Evolutionary conservation across 1,140 invertebrate species (phyloP), one percentile per base, ranked within the genome.

Genomic region (Diploscapter pachys): DNA sequence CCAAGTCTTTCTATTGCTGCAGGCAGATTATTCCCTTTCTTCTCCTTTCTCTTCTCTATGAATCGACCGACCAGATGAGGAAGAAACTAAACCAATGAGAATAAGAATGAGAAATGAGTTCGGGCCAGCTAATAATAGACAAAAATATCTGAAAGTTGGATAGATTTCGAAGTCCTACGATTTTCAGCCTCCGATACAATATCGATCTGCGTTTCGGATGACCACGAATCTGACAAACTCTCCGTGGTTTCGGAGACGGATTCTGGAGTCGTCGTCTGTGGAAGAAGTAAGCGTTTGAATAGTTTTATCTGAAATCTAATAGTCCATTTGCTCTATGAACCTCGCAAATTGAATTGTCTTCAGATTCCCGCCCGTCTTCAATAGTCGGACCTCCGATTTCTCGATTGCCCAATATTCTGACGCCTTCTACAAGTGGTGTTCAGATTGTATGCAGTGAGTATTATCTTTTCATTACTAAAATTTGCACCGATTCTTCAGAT

Each of bases 201-300:
- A 69, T 75, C 79, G 71, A 54, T 78, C 55, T 73, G 77, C 57
- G 73, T 79, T 82, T 73, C 81, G 79, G 89, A 89, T 75, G 87
- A 89, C 71, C 88, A 87, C 49, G 90, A 80, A 61, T 69, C 82
- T 66, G 95, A 98, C 87, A 96, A 97, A 88, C 88, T 96, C 66
- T 96, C 93, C 77, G 92, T 98, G 71, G 90, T 96, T n/a, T 96
- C 93, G 87, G 95, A 98, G 89, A 95, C 95, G 0, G 95, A 98
- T 87, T 94, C 93, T 73, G 95, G 96, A 53, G 95, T 98, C 8
- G 86, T 81, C 11, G 85, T 80, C 3, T 91, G 92, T 83, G 93
- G 92, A 88, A 93, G 91, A 83, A 88, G 89, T 78, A 89, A 95
- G 93, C 84, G 95, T 88, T 88, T 92, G 61, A 56, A 92, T 0